phyloP scores from a whole-genome alignment of 2,797 vertebrate species.

The Galago senegalensis region DNA sequence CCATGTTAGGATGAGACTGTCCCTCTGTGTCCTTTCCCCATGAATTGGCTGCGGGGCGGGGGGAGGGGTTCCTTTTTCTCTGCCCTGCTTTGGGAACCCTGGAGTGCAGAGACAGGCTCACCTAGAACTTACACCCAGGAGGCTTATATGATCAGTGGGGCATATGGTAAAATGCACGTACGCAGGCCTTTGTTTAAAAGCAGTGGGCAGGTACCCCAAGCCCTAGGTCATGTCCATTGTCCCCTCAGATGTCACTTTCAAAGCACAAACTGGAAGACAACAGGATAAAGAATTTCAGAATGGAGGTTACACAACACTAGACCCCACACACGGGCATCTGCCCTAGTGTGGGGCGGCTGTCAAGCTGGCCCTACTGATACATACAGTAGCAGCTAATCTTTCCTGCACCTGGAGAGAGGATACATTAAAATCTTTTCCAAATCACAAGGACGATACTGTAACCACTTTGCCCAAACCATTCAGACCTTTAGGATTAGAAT shows the following conservation, averaged over 20 bases:
- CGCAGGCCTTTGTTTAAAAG: neutral
- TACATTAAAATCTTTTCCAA: neutral
- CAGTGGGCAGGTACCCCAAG: neutral
- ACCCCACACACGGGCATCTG: neutral
- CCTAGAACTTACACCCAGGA: neutral
- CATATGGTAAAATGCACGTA: accelerated
- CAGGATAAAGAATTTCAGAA: neutral
- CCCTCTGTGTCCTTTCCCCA: neutral
- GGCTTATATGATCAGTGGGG: neutral
- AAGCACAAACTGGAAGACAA: neutral
- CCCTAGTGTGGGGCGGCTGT: accelerated
- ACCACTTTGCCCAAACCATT: neutral
- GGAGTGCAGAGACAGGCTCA: neutral
- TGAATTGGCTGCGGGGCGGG: neutral
- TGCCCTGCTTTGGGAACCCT: neutral
- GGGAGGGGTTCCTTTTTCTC: neutral
- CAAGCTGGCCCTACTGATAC: neutral
- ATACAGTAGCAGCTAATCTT: neutral
- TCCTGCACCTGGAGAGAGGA: neutral
- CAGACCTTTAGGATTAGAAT: neutral
- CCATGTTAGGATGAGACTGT: neutral
- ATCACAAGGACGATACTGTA: neutral
- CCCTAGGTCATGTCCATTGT: too few relatives aligned
- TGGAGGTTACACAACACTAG: neutral
- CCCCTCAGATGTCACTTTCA: neutral